Conservation (phyloP, 2,797 vertebrate genomes). For the Platalea minor region DNA sequence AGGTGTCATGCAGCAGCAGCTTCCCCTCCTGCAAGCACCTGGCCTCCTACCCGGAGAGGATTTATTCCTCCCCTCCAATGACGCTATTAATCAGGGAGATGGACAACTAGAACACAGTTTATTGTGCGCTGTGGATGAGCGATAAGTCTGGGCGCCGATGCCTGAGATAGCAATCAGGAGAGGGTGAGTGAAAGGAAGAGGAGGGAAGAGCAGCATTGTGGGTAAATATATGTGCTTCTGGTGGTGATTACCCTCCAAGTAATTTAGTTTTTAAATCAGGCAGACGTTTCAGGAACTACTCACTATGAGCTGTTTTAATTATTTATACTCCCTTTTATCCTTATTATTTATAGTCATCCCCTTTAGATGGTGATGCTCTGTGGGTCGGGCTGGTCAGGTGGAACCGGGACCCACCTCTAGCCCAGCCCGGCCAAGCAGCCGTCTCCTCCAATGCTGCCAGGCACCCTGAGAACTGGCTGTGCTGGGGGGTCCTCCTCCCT, state of each 20-base stretch:
- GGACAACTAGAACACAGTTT: not conserved
- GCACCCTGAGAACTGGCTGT: not conserved
- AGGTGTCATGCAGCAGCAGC: not conserved
- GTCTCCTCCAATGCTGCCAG: not conserved
- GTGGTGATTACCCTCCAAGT: conserved; percentile 48
- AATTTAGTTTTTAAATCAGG: conserved; percentile 75
- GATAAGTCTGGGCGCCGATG: not conserved
- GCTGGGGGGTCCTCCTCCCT: not conserved
- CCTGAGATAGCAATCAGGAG: not conserved
- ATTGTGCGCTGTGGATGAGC: not conserved
- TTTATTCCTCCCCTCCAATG: conserved; percentile 22
- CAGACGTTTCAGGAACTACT: conserved; percentile 61
- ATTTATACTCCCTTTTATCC: conserved; percentile 61
- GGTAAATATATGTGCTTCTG: conserved; percentile 29
- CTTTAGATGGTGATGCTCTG: not conserved
- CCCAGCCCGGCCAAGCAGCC: not conserved
- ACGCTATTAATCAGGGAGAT: conserved; percentile 8
- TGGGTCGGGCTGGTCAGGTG: not conserved
- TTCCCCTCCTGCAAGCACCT: not conserved
- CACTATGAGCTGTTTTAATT: conserved; percentile 59
- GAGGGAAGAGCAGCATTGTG: conserved; percentile 2
- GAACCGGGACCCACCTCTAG: not conserved
- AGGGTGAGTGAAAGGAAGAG: not conserved
- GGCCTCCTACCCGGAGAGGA: not conserved
- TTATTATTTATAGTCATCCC: conserved; percentile 37